Conservation (phyloP, 2,113 vertebrate species). For the Scolopax mira region DNA sequence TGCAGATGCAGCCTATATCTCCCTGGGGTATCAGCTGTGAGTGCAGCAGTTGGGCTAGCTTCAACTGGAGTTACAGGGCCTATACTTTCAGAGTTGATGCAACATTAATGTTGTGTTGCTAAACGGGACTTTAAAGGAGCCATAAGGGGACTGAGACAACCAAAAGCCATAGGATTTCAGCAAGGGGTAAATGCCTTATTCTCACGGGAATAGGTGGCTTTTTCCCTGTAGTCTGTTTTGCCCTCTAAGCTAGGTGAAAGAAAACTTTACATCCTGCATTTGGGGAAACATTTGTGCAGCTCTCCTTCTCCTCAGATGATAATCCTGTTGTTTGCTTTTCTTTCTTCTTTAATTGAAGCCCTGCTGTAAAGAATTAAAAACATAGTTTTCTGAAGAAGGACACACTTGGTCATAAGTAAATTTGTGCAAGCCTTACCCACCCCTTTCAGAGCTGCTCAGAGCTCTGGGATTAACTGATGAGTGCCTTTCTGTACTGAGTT, state of each 20-base stretch:
- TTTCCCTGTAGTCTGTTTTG: neutral
- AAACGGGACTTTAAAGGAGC: neutral
- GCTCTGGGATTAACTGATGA: neutral
- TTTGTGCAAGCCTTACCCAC: neutral
- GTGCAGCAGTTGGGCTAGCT: neutral
- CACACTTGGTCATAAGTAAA: neutral
- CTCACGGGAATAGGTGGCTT: neutral
- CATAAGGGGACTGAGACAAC: neutral
- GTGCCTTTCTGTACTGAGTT: neutral
- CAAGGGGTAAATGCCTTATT: neutral
- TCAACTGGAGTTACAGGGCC: neutral
- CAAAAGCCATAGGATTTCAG: neutral
- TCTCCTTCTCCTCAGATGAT: neutral
- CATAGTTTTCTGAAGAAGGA: neutral
- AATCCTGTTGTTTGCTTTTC: neutral
- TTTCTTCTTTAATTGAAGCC: neutral
- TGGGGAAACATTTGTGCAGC: neutral
- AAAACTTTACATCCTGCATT: neutral
- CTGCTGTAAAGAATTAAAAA: neutral
- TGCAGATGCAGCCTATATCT: neutral
- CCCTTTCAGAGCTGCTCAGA: neutral
- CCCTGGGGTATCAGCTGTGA: neutral
- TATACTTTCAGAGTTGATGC: neutral
- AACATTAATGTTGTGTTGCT: neutral
- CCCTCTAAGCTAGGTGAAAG: neutral